Evolutionary conservation across 2,888 invertebrate species (phyloP), one percentile per base, ranked within the genome.

Genomic region (Yponomeuta evonymella): DNA sequence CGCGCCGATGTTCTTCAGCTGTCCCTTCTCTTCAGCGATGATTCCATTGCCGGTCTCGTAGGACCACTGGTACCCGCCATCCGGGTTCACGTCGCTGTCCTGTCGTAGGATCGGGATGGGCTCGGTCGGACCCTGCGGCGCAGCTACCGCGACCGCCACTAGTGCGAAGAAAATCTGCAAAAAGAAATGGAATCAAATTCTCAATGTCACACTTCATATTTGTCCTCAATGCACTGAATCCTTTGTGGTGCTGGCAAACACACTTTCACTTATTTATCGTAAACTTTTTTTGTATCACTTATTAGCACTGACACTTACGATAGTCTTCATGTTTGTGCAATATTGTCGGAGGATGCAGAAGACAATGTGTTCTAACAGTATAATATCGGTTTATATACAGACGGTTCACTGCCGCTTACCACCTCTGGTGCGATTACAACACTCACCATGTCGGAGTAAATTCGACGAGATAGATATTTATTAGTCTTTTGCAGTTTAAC

Each of bases 41-140:
- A 95, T 95, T 62, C 94, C 95, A 77, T 95, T 95, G 8, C 93
- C 94, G 51, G 95, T 95, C 80, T 95, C 94, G 78, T 92, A 95
- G 4, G 87, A 83, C 74, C 79, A 94, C 74, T 83, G 82, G 83
- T 94, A 95, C 5, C 93, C 89, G 36, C 95, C 95, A 73, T 95
- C 95, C 0, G 94, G 93, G 75, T 90, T 88, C 70, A 93, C 79
- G 58, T 93, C 89, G 74, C 89, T 91, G 12, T 88, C 83, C 75
- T 94, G 94, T 0, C 87, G 89, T 33, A 95, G 67, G 75, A 95
- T 95, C 9, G 89, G 89, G 29, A 90, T 88, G 2, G 86, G 87
- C 72, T 92, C 88, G 15, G 83, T 77, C 0, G 79, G 81, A 5
- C 74, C 75, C 74, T 89, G 90, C 48, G 92, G 90, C 63, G 89